phyloP scores from a whole-genome alignment of 2,797 vertebrate species.

The Pseudocheirus occidentalis region DNA sequence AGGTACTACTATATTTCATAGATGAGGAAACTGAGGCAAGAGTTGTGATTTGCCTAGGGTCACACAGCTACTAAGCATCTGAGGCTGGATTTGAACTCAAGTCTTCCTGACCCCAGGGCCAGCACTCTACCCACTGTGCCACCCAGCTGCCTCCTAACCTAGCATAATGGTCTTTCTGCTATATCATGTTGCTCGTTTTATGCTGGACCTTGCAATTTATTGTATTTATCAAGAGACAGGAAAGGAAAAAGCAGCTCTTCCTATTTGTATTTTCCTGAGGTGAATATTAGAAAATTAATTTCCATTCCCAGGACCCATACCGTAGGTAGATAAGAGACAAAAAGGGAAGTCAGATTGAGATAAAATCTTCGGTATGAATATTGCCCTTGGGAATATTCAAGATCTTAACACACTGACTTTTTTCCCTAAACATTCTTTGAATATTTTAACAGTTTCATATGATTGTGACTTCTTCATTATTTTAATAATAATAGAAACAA shows the following conservation, averaged over 20 bases:
- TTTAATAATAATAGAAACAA: conserved; percentile 12
- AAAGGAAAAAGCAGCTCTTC: not conserved
- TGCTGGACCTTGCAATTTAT: not conserved
- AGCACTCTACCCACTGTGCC: not conserved
- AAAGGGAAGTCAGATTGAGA: not conserved
- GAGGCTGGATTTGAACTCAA: not conserved
- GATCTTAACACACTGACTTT: conserved; percentile 9
- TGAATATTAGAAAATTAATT: conserved; percentile 17
- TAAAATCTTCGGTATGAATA: conserved; percentile 30
- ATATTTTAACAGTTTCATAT: conserved; percentile 29
- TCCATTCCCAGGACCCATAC: conserved; percentile 11
- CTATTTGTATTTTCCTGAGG: conserved; percentile 27
- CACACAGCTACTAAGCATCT: not conserved
- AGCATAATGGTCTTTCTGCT: not conserved
- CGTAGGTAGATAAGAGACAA: not conserved
- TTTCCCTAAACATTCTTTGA: conserved; percentile 13
- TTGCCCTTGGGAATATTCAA: not conserved
- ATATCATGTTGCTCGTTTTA: not conserved
- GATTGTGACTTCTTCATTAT: not conserved
- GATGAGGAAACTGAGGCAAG: not conserved
- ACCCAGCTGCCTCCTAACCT: not conserved
- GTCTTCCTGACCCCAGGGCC: not conserved
- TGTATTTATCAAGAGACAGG: not conserved
- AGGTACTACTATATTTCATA: not conserved
- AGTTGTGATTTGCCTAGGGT: not conserved